Conservation (phyloP, 1,140 invertebrate genomes). For the Teleopsis dalmanni region DNA sequence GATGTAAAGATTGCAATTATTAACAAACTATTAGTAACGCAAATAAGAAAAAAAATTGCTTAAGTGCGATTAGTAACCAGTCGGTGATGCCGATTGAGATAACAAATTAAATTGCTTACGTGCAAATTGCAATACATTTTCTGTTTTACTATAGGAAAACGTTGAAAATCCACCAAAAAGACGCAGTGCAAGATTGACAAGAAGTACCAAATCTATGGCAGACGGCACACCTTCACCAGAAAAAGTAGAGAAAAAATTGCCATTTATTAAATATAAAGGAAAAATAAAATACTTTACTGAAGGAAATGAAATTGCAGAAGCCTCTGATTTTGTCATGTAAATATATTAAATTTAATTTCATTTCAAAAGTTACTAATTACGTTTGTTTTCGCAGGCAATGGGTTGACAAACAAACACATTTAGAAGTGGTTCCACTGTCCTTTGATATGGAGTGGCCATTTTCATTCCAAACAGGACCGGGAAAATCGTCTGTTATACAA, state of each 20-base stretch:
- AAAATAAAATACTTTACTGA: slow-evolving; percentile 48
- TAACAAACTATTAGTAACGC: too few species aligned
- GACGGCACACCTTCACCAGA: slow-evolving; percentile 19
- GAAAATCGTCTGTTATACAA: slow-evolving; percentile 55
- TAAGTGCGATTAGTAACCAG: too few species aligned
- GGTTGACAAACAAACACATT: slow-evolving; percentile 40
- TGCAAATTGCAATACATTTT: too few species aligned
- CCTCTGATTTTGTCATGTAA: slow-evolving; percentile 51
- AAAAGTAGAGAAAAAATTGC: slow-evolving; percentile 26
- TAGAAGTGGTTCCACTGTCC: slow-evolving; percentile 47
- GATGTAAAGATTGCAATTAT: too few species aligned
- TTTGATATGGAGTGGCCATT: slow-evolving; percentile 62
- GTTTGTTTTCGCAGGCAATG: slow-evolving; percentile 36
- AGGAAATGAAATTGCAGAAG: slow-evolving; percentile 47
- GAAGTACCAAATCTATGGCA: slow-evolving; percentile 31
- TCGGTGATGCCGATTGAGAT: too few species aligned
- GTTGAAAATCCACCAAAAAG: slow-evolving; percentile 35
- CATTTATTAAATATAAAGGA: slow-evolving; percentile 46
- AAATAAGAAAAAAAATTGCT: too few species aligned
- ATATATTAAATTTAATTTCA: slow-evolving; percentile 11
- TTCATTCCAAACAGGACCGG: slow-evolving; percentile 51
- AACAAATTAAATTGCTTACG: neutral
- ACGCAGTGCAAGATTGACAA: slow-evolving; percentile 26
- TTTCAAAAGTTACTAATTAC: neutral
- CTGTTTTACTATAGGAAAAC: too few species aligned